Conservation (phyloP, 1,140 invertebrate species). For the Battus philenor region DNA sequence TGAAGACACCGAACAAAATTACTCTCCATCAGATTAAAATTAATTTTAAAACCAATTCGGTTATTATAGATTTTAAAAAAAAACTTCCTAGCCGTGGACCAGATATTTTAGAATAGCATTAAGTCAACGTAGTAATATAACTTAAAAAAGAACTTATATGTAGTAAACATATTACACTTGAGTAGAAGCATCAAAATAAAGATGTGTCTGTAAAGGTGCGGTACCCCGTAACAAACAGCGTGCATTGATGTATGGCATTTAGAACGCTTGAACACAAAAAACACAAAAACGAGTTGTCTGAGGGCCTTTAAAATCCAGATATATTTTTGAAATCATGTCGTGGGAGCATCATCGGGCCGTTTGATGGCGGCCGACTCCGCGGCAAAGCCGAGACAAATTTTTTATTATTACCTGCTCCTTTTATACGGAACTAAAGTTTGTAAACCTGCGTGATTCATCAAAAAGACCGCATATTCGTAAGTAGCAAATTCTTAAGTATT, state of each 20-base stretch:
- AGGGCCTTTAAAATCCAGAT: constrained; percentile 45
- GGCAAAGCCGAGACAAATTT: constrained; percentile 45
- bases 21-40: no score
- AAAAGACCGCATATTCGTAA: constrained; percentile 33
- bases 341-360: constrained; percentile 50
- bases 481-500: no score
- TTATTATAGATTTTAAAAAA: no score
- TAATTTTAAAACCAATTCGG: no score
- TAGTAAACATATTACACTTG: no score
- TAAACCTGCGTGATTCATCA: constrained; percentile 43
- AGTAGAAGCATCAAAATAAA: constrained; percentile 18
- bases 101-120: no score
- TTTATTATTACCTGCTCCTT: constrained; percentile 62
- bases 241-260: constrained; percentile 4
- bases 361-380: constrained; percentile 53
- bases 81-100: no score
- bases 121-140: no score
- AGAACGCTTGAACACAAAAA: constrained; percentile 23
- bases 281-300: constrained; percentile 35
- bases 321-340: constrained; percentile 61
- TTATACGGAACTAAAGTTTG: constrained; percentile 59
- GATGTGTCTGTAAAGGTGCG: constrained; percentile 6
- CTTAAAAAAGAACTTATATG: no score
- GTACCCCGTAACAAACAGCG: constrained; percentile 5
- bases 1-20: no score